phyloP scores from a whole-genome alignment of 2,888 invertebrate species.

The Atherix ibis region DNA sequence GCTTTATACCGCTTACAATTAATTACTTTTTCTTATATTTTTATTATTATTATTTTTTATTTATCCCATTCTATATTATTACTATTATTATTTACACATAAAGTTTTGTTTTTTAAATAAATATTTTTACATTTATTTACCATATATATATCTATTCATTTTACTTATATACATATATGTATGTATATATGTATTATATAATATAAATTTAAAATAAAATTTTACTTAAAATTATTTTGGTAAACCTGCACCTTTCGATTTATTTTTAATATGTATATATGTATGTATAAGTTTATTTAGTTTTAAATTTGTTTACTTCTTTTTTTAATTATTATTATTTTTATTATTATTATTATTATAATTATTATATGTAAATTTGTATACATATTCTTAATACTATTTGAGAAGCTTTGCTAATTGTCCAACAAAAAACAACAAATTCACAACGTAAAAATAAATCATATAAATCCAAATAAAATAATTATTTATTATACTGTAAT shows the following conservation, averaged over 20 bases:
- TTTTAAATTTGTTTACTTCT: background rate
- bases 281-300: background rate
- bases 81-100: background rate
- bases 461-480: too few relatives aligned
- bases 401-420: too few relatives aligned
- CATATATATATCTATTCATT: conserved; percentile 4
- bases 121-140: background rate
- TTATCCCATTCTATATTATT: too few relatives aligned
- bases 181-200: too few relatives aligned
- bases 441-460: too few relatives aligned
- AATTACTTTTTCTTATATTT: too few relatives aligned
- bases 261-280: conserved; percentile 7
- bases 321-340: conserved; percentile 1
- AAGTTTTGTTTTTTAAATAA: conserved; percentile 1
- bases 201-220: background rate
- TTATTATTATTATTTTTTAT: too few relatives aligned
- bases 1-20: too few relatives aligned
- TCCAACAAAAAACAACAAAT: too few relatives aligned
- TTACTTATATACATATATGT: conserved; percentile 1
- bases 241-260: conserved; percentile 14
- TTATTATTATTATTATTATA: background rate
- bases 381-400: background rate
- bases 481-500: too few relatives aligned
- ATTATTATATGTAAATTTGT: background rate
- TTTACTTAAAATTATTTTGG: conserved; percentile 7